These are phyloP conservation scores for Pseudopleuronectes americanus DNA, from an alignment of 2,797 vertebrate species.

Conservation along the genomic window DNA sequence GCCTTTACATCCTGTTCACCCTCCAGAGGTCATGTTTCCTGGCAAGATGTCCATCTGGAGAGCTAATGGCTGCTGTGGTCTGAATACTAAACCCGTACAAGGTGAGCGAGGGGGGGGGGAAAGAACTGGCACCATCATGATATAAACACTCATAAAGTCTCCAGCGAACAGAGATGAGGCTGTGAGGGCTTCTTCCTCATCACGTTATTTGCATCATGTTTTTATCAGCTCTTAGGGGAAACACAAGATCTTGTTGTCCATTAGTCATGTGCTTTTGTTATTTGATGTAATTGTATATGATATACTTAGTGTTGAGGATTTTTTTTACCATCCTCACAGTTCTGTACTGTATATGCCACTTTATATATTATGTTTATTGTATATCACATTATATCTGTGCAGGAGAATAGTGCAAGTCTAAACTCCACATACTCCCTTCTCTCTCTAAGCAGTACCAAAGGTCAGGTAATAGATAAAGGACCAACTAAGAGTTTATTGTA, in stretches of 20 bases:
- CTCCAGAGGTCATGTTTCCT: slow-evolving; percentile 62
- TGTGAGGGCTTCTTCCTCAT: neutral
- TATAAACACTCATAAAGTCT: neutral
- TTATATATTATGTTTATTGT: no score
- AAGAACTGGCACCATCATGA: neutral
- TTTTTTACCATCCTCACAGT: no score
- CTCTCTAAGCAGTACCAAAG: no score
- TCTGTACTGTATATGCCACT: no score
- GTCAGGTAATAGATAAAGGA: no score
- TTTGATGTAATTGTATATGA: neutral
- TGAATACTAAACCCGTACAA: slow-evolving; percentile 54
- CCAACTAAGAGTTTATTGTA: no score
- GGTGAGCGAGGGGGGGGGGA: slow-evolving; percentile 17
- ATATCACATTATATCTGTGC: no score
- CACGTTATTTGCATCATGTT: neutral
- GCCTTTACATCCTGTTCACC: slow-evolving; percentile 30
- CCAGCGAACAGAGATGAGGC: neutral
- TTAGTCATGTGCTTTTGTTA: neutral
- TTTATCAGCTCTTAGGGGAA: neutral
- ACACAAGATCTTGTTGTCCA: no score
- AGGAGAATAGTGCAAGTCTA: no score
- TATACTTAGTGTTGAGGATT: no score
- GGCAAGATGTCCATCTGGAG: slow-evolving; percentile 42
- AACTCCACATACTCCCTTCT: no score
- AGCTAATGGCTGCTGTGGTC: slow-evolving; percentile 36